Evolutionary conservation across 2,888 invertebrate species (phyloP).

Genomic region (Margaritifera margaritifera): DNA sequence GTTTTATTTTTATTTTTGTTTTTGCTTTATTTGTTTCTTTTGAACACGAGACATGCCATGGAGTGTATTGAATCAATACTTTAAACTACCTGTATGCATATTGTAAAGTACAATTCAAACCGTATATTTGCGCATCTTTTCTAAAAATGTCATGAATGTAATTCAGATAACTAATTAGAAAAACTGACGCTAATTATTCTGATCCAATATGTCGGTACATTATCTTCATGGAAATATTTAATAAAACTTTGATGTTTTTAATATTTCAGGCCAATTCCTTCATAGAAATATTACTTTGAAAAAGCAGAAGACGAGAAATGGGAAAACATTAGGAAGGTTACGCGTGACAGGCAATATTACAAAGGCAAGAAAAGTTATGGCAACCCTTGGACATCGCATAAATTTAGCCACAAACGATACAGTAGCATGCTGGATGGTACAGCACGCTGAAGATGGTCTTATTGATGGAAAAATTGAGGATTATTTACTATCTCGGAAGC

Average conservation of each 20-base stretch:
- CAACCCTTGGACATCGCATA: conserved; percentile 49
- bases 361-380: conserved; percentile 43
- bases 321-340: conserved; percentile 41
- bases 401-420: conserved; percentile 53
- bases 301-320: conserved; percentile 42
- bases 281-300: conserved; percentile 42
- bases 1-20: no score
- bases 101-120: no score
- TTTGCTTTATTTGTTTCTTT: no score
- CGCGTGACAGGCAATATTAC: conserved; percentile 42
- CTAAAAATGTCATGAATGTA: no score
- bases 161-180: no score
- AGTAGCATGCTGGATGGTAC: conserved; percentile 58
- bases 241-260: not conserved
- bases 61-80: no score
- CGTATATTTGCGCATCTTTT: no score
- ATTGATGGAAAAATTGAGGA: conserved; percentile 55
- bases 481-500: conserved; percentile 40
- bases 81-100: no score
- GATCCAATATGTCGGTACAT: no score
- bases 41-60: no score
- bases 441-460: conserved; percentile 49
- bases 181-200: no score
- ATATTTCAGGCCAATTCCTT: conserved; percentile 46
- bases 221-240: not conserved